Conservation (phyloP, 2,113 vertebrate genomes). For the Hepsetus odoe region DNA sequence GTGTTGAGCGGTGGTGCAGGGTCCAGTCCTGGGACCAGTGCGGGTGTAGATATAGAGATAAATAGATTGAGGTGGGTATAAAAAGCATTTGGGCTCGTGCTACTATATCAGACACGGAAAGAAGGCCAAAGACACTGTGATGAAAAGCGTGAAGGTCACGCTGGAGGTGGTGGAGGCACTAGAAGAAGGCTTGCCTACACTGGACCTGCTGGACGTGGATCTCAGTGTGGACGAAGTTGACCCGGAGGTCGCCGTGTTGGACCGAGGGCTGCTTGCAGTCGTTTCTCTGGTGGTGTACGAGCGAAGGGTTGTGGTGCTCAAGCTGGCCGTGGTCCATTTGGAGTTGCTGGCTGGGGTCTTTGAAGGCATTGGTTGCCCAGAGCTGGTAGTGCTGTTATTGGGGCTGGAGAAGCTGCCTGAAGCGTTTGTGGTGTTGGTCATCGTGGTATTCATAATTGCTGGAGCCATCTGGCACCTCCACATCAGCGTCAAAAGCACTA, state of each 20-base stretch:
- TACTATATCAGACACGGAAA: slow-evolving; percentile 16
- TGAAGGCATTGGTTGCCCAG: not conserved
- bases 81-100: not conserved
- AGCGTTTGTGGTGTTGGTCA: not conserved
- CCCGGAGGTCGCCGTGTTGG: not conserved
- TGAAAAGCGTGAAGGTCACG: not conserved
- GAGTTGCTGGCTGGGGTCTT: not conserved
- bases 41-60: not conserved
- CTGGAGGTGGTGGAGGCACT: not conserved
- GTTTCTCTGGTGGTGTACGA: not conserved
- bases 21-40: no score
- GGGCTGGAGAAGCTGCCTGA: not conserved
- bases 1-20: no score
- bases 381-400: not conserved
- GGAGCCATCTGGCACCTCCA: not conserved
- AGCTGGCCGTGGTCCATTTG: not conserved
- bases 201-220: not conserved
- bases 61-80: not conserved
- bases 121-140: not conserved
- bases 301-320: not conserved
- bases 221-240: no score
- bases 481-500: slow-evolving; percentile 7
- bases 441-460: not conserved
- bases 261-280: no score
- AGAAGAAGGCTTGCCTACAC: not conserved